Evolutionary conservation across 2,888 invertebrate genomes (phyloP).

Genomic region (Philopedon plagiatum): DNA sequence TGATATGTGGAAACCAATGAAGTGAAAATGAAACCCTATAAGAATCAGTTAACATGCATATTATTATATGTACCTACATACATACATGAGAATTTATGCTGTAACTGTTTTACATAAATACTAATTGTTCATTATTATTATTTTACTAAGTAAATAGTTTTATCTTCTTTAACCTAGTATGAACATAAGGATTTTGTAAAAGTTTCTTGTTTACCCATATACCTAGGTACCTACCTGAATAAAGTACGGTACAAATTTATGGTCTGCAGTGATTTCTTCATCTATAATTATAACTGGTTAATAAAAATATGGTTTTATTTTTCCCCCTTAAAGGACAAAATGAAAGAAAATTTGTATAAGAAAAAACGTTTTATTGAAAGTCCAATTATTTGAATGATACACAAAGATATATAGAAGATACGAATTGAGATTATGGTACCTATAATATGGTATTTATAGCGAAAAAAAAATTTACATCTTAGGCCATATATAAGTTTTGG

Average conservation of each 20-base stretch:
- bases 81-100: constrained; percentile 1
- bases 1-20: constrained; percentile 61
- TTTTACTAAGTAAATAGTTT: not conserved
- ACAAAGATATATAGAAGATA: constrained; percentile 27
- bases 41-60: constrained; percentile 2
- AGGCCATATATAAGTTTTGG: constrained; percentile 24
- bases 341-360: too few species aligned
- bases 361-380: constrained; percentile 26
- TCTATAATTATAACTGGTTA: too few species aligned
- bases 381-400: constrained; percentile 27
- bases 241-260: not conserved
- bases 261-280: not conserved
- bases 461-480: constrained; percentile 23
- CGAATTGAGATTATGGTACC: constrained; percentile 24
- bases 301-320: too few species aligned
- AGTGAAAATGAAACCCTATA: constrained; percentile 60
- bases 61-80: too few species aligned
- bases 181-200: constrained; percentile 1
- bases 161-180: not conserved
- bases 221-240: constrained; percentile 4
- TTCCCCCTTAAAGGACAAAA: too few species aligned
- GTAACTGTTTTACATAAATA: not conserved
- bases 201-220: too few species aligned
- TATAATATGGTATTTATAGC: constrained; percentile 24
- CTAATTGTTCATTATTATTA: not conserved